Percentiles rank a stretch among this genome's conserved stretches.
phyloP scores from a whole-genome alignment of 2,888 invertebrate genomes.

The Lasioglossum malachurum region DNA sequence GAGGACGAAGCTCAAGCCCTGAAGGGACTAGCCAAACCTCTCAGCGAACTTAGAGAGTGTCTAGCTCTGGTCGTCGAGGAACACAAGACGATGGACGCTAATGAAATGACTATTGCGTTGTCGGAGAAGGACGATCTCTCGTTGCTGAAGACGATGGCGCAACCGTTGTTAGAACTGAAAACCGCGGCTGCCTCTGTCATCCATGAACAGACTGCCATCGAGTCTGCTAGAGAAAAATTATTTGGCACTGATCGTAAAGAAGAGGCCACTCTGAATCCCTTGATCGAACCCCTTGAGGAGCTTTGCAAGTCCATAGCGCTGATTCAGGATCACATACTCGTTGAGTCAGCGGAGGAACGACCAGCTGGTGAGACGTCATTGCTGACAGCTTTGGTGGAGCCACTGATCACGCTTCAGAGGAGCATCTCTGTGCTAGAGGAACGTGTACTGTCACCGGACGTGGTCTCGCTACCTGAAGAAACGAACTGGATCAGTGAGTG shows the following conservation, averaged over 20 bases:
- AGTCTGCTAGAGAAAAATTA: conserved; percentile 63
- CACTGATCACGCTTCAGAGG: conserved; percentile 75
- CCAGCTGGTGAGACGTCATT: conserved; percentile 54
- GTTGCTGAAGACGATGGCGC: conserved; percentile 75
- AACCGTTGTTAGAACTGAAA: conserved; percentile 79
- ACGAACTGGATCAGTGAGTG: conserved; percentile 69
- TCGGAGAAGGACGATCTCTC: conserved; percentile 74
- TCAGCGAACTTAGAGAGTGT: conserved; percentile 78
- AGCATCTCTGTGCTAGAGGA: conserved; percentile 75
- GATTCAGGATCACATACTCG: conserved; percentile 78
- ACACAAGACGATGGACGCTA: conserved; percentile 68
- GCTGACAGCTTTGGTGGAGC: conserved; percentile 73
- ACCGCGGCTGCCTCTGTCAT: conserved; percentile 79
- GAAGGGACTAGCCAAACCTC: conserved; percentile 75
- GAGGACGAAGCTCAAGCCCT: conserved; percentile 65
- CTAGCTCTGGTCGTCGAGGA: conserved; percentile 78
- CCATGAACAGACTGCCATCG: conserved; percentile 76
- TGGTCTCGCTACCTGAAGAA: conserved; percentile 79
- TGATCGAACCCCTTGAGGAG: conserved; percentile 85
- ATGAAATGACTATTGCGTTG: conserved; percentile 55
- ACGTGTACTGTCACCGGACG: conserved; percentile 74
- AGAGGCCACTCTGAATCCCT: conserved; percentile 86
- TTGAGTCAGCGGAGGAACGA: conserved; percentile 77
- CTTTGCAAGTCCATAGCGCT: conserved; percentile 83
- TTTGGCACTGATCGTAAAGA: conserved; percentile 48